A percentile compares a stretch with the other conserved stretches of the same genome.
These are phyloP conservation scores for Sipha maydis DNA, from an alignment of 2,888 invertebrate genomes.

Conservation along the genomic window DNA sequence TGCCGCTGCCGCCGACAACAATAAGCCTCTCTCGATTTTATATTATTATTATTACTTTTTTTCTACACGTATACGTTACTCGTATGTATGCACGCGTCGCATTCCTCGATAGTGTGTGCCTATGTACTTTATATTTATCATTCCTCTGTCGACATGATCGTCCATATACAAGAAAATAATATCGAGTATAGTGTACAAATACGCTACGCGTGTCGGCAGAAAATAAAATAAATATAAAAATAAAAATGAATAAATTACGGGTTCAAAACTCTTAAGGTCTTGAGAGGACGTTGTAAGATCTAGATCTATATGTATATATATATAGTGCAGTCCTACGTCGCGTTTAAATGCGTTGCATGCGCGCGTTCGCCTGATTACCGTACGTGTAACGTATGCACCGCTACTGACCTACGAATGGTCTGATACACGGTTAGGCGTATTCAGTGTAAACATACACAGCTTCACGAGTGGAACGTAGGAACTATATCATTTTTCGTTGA, in stretches of 20 bases:
- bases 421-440: too few relatives aligned
- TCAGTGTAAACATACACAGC: too few relatives aligned
- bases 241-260: conserved; percentile 14
- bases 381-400: too few relatives aligned
- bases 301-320: neutral
- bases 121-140: conserved; percentile 1
- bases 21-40: conserved; percentile 57
- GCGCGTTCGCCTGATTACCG: too few relatives aligned
- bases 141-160: conserved; percentile 17
- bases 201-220: neutral
- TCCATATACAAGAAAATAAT: too few relatives aligned
- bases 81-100: neutral
- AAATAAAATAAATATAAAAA: too few relatives aligned
- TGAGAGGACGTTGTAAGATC: neutral
- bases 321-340: neutral
- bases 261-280: conserved; percentile 2
- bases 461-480: too few relatives aligned
- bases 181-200: neutral
- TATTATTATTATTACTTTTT: conserved; percentile 43
- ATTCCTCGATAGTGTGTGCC: conserved; percentile 23
- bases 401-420: too few relatives aligned
- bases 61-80: neutral
- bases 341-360: too few relatives aligned
- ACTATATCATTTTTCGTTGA: too few relatives aligned
- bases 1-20: conserved; percentile 50